A percentile compares a stretch with the other conserved stretches of the same genome.
These are phyloP conservation scores for Tupiocoris notatus DNA, from an alignment of 2,888 invertebrate genomes.

Conservation along the genomic window DNA sequence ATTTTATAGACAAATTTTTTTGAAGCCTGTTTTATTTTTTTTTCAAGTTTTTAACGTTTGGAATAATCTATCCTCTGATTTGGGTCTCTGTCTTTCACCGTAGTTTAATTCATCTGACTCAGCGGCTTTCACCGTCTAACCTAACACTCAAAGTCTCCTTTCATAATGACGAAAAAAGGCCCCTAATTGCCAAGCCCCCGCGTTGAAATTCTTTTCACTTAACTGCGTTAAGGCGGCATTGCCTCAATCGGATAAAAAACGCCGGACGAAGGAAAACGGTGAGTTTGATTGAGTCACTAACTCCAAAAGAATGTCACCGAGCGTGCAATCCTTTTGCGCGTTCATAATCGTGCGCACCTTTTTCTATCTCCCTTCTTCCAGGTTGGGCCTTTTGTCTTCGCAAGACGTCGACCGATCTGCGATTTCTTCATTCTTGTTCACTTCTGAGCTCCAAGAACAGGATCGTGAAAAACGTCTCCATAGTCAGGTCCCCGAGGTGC, in stretches of 20 bases:
- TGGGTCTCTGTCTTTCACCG: too few relatives aligned
- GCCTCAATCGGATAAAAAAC: background rate
- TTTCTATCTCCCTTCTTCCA: conserved; percentile 15
- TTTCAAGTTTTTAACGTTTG: too few relatives aligned
- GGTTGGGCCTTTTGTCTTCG: background rate
- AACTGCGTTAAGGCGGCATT: background rate
- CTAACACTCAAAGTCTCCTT: background rate
- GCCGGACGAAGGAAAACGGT: conserved; percentile 4
- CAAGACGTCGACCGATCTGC: background rate
- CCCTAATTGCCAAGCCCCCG: conserved; percentile 14
- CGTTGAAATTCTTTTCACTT: conserved; percentile 25
- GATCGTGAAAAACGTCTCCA: conserved; percentile 26
- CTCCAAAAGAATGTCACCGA: conserved; percentile 17
- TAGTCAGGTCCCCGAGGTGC: conserved; percentile 4
- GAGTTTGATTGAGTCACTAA: conserved; percentile 31
- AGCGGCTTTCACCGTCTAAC: too few relatives aligned
- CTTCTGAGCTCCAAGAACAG: background rate
- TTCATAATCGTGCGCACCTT: conserved; percentile 5
- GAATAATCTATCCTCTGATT: too few relatives aligned
- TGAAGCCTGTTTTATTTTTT: too few relatives aligned
- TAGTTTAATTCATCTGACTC: too few relatives aligned
- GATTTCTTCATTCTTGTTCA: background rate
- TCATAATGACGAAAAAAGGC: background rate
- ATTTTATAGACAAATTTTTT: too few relatives aligned
- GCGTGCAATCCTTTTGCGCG: conserved; percentile 3